phyloP scores from a whole-genome alignment of 2,888 invertebrate species.

The Zele albiditarsus region DNA sequence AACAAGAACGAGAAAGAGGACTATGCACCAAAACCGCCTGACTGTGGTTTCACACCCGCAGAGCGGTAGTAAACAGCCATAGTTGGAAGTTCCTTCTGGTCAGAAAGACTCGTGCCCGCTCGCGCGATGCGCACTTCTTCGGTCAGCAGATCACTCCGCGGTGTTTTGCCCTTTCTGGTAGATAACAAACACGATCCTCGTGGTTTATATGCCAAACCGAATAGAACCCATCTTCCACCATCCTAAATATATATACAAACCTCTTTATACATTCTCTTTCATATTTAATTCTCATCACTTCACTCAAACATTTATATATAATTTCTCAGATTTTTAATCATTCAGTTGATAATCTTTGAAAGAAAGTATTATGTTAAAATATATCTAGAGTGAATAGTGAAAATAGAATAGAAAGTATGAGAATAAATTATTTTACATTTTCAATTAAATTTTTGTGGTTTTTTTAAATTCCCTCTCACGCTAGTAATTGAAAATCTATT shows the following conservation, averaged over 20 bases:
- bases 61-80: constrained; percentile 61
- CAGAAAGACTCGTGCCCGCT: constrained; percentile 56
- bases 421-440: too few species aligned
- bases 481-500: too few species aligned
- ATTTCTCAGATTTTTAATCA: neutral
- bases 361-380: too few species aligned
- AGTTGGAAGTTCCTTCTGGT: constrained; percentile 59
- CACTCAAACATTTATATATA: neutral
- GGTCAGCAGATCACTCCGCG: constrained; percentile 43
- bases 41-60: constrained; percentile 73
- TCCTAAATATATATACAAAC: neutral
- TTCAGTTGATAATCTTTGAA: too few species aligned
- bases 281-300: neutral
- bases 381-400: too few species aligned
- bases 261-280: too few species aligned
- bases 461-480: too few species aligned
- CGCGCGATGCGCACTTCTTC: constrained; percentile 28
- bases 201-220: constrained; percentile 20
- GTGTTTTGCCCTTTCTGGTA: constrained; percentile 26
- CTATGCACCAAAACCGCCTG: constrained; percentile 72
- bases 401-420: too few species aligned
- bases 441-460: too few species aligned
- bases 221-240: neutral
- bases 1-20: constrained; percentile 52
- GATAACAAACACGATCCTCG: constrained; percentile 18